Evolutionary conservation across 2,888 invertebrate genomes (phyloP).

Genomic region (Minunthozetes semirufus): DNA sequence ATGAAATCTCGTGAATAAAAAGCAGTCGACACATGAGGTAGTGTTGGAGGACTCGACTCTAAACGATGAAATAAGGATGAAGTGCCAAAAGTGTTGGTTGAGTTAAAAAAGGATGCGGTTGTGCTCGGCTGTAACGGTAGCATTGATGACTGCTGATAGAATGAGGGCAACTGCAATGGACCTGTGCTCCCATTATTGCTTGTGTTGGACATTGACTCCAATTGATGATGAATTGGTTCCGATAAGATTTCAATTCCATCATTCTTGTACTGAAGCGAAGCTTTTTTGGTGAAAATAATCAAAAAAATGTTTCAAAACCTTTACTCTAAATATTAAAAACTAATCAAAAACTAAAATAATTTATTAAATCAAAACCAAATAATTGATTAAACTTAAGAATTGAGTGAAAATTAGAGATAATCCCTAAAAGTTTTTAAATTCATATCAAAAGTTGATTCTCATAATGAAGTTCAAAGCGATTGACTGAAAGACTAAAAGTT

Average conservation of each 20-base stretch:
- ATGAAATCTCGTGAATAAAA: conserved; percentile 29
- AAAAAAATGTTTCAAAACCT: too few species aligned
- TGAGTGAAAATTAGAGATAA: too few species aligned
- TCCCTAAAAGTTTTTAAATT: too few species aligned
- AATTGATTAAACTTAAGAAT: too few species aligned
- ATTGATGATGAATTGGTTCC: conserved; percentile 6
- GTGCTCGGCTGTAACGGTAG: conserved; percentile 3
- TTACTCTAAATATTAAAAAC: too few species aligned
- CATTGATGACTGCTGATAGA: conserved; percentile 16
- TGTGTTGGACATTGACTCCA: conserved; percentile 9
- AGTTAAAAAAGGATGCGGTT: conserved; percentile 2
- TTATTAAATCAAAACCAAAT: too few species aligned
- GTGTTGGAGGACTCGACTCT: conserved; percentile 22
- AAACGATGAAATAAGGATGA: conserved; percentile 24
- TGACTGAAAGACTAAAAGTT: neutral
- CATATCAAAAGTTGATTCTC: too few species aligned
- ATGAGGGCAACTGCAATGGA: neutral
- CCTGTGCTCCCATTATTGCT: neutral
- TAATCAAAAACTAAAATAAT: too few species aligned
- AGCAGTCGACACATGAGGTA: conserved; percentile 7
- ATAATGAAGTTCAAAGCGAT: too few species aligned
- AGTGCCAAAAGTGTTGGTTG: conserved; percentile 17
- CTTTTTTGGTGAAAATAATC: neutral
- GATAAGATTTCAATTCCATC: conserved; percentile 5
- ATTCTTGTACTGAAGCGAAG: conserved; percentile 26